Percentiles rank a stretch among this genome's conserved stretches.
Conservation (phyloP, 2,797 vertebrate species). For the Lateolabrax maculatus region DNA sequence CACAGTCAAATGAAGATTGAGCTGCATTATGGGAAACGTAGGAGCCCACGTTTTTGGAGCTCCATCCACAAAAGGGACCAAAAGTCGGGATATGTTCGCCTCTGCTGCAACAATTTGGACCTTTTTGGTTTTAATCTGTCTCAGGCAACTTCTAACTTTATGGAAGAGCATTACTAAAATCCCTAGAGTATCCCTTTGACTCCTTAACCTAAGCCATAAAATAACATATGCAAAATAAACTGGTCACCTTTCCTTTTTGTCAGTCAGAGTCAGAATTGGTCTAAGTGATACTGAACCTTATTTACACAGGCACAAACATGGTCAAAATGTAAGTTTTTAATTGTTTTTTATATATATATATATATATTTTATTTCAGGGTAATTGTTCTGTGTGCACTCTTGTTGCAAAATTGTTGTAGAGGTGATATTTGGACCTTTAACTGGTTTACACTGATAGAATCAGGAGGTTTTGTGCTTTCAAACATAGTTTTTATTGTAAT, state of each 20-base stretch:
- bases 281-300: too few species aligned
- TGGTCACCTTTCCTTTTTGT: neutral
- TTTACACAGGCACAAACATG: neutral
- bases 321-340: neutral
- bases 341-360: neutral
- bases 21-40: neutral
- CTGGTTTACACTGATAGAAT: neutral
- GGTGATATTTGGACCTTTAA: neutral
- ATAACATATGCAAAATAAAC: neutral
- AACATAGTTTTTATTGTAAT: neutral
- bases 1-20: neutral
- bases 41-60: neutral
- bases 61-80: neutral
- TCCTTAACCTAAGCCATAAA: neutral
- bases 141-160: neutral
- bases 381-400: neutral
- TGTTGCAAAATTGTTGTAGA: neutral
- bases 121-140: conserved; percentile 1
- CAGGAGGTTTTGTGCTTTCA: conserved; percentile 12
- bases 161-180: neutral
- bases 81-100: neutral
- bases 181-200: neutral
- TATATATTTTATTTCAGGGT: neutral
- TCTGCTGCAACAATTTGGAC: neutral
- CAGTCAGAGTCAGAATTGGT: neutral